These are phyloP conservation scores for Mesoligia furuncula DNA, from an alignment of 2,888 invertebrate genomes.

Conservation along the genomic window DNA sequence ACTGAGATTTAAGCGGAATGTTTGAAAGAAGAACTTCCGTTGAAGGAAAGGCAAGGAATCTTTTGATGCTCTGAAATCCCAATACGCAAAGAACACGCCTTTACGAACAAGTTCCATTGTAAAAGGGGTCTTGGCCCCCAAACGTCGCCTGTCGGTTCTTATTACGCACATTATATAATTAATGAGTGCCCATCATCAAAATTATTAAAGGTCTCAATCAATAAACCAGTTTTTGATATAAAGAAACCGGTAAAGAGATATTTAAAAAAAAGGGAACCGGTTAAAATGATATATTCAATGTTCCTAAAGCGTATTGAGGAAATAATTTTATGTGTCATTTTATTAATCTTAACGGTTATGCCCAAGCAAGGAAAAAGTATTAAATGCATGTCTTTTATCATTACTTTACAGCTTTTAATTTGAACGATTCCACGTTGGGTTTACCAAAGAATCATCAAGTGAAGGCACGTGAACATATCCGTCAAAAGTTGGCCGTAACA, in stretches of 20 bases:
- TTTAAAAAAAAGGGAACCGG: conserved; percentile 6
- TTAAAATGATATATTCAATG: conserved; percentile 11
- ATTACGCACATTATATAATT: conserved; percentile 2
- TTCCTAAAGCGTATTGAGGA: neutral
- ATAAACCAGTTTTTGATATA: conserved; percentile 32
- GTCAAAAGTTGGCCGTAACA: too few relatives aligned
- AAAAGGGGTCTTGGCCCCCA: conserved; percentile 17
- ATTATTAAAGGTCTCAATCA: conserved; percentile 39
- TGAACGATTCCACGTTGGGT: neutral
- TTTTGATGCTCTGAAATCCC: neutral
- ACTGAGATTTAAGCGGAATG: neutral
- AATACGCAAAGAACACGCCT: neutral
- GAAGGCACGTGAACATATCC: too few relatives aligned
- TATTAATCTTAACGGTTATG: conserved; percentile 8
- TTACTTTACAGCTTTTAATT: neutral
- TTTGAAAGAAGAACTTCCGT: neutral
- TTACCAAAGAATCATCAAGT: too few relatives aligned
- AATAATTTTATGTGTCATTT: conserved; percentile 28
- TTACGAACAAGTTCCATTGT: conserved; percentile 8
- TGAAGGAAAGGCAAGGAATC: neutral
- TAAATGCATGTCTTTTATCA: conserved; percentile 3
- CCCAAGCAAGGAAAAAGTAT: neutral
- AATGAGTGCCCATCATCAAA: conserved; percentile 22
- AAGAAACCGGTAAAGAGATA: conserved; percentile 1
- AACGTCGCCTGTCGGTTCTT: neutral